Evolutionary conservation across 2,888 invertebrate species (phyloP), one percentile per base, ranked within the genome.

Genomic region (Melanostoma mellinum): DNA sequence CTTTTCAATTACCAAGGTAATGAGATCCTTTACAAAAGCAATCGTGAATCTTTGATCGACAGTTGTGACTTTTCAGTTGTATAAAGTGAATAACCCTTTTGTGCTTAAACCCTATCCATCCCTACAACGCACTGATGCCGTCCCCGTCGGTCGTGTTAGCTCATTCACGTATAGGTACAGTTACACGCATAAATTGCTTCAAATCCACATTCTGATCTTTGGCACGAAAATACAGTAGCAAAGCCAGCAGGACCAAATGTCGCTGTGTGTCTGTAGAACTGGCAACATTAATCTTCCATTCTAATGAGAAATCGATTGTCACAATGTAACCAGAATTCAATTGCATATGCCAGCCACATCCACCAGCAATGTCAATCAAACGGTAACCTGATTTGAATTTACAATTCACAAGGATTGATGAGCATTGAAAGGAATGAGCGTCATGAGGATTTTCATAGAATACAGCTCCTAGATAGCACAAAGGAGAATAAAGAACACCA

Each of bases 241-340:
- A 73, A 77, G 53, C 76, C 9, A 20, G 20, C 20, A 55, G 20
- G 8, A 38, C n/a, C 42, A 58, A 20, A 40, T 6, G n/a, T 32
- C 30, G 42, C n/a, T 60, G 33, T 60, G 52, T 4, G 48, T 20
- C 20, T 50, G 20, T 50, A 38, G 38, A 50, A 63, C 50, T 71
- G 67, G 78, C 84, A 79, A 79, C 84, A 84, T 84, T 84, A 84
- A 84, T 84, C 84, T 84, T 79, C 79, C 52, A 79, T 79, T 75
- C 84, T 84, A 84, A 84, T 84, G 84, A 84, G 84, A 84, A 84
- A 84, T 84, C 84, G 84, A 84, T 84, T 84, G 84, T 84, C 84
- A 79, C 84, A 84, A 84, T 84, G 84, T 84, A 84, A 84, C 84
- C 84, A 79, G 78, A 79, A 84, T 84, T 84, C 84, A 84, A 84